These are phyloP conservation scores for Leptinotarsa peninsularis DNA, from an alignment of 2,888 invertebrate species.

Conservation along the genomic window DNA sequence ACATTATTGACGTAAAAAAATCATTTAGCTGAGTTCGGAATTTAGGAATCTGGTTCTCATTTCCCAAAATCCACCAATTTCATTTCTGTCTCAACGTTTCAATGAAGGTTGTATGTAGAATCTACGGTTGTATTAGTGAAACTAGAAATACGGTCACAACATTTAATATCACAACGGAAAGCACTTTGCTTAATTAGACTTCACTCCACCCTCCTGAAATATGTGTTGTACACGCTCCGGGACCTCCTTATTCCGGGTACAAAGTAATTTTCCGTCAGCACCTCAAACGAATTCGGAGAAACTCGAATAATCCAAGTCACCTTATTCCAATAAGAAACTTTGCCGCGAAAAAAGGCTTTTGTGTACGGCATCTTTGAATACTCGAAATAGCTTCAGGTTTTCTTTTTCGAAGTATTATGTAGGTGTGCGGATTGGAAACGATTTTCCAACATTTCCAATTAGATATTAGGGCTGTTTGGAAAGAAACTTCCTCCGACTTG, in stretches of 20 bases:
- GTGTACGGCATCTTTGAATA: slow-evolving; percentile 22
- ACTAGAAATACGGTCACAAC: slow-evolving; percentile 38
- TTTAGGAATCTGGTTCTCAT: too few relatives aligned
- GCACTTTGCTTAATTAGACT: slow-evolving; percentile 42
- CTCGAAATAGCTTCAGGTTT: slow-evolving; percentile 11
- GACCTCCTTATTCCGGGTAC: slow-evolving; percentile 18
- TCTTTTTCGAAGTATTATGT: neutral
- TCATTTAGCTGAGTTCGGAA: too few relatives aligned
- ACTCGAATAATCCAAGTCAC: slow-evolving; percentile 36
- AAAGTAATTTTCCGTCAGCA: slow-evolving; percentile 32
- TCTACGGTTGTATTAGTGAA: neutral
- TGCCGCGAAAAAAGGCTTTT: slow-evolving; percentile 26
- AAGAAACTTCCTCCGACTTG: neutral
- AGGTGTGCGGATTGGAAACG: neutral
- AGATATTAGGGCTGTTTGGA: neutral
- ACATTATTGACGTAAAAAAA: too few relatives aligned
- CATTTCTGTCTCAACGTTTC: too few relatives aligned
- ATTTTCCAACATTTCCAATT: slow-evolving; percentile 15
- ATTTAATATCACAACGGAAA: slow-evolving; percentile 42
- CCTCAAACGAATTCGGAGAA: slow-evolving; percentile 35
- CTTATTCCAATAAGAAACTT: slow-evolving; percentile 38
- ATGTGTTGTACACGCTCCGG: slow-evolving; percentile 33
- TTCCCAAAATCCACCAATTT: too few relatives aligned
- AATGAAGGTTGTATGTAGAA: too few relatives aligned
- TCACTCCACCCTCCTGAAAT: slow-evolving; percentile 33